Percentiles rank a stretch among this genome's conserved stretches.
These are phyloP conservation scores for Tinea trinotella DNA, from an alignment of 2,888 invertebrate genomes.

Conservation along the genomic window DNA sequence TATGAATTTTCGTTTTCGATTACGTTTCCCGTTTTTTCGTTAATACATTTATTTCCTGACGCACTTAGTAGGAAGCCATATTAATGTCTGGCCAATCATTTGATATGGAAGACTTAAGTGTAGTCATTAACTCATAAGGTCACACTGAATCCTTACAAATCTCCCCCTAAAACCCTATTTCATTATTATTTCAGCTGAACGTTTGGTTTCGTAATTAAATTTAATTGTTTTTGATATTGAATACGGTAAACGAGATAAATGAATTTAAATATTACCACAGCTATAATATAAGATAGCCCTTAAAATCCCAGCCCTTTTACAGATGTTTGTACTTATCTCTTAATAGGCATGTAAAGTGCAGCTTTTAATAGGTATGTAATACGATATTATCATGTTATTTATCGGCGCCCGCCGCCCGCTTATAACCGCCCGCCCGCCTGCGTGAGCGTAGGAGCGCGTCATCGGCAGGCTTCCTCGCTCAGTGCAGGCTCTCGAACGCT, in stretches of 20 bases:
- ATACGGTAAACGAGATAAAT: not conserved
- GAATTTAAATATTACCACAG: constrained; percentile 1
- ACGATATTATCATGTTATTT: constrained; percentile 54
- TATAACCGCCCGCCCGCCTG: constrained; percentile 47
- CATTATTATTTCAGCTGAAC: not conserved
- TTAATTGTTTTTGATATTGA: not conserved
- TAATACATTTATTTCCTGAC: no score
- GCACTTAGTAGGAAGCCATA: not conserved
- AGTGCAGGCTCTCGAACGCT: not conserved
- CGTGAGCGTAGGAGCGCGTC: constrained; percentile 22
- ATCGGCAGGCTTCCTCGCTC: constrained; percentile 21
- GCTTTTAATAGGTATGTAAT: constrained; percentile 56
- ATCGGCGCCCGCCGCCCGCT: constrained; percentile 45
- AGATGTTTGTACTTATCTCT: constrained; percentile 50
- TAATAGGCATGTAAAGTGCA: constrained; percentile 46
- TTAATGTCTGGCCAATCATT: not conserved
- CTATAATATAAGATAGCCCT: not conserved
- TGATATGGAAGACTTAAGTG: not conserved
- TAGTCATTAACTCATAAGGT: not conserved
- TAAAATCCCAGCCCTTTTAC: constrained; percentile 36
- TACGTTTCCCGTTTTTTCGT: no score
- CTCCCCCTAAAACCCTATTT: not conserved
- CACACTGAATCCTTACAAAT: not conserved
- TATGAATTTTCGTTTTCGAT: no score
- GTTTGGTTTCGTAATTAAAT: not conserved